Conservation (phyloP, 2,113 vertebrate species). For the cat (Felis catus) region DNA sequence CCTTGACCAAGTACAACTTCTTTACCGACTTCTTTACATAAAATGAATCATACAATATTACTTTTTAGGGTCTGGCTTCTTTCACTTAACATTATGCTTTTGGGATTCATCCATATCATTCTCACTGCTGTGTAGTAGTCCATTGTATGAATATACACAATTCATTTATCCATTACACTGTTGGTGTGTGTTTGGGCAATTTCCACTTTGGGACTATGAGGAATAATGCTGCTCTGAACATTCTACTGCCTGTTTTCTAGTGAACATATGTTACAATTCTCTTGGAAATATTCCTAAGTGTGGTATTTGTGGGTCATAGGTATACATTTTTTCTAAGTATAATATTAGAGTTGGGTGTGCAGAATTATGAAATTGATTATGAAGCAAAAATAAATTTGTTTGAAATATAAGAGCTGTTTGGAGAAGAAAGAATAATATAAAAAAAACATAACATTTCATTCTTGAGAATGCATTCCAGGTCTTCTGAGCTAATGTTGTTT, state of each 20-base stretch:
- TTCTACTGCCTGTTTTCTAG: not conserved
- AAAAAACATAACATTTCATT: conserved; percentile 51
- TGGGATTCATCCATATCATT: not conserved
- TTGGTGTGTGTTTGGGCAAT: not conserved
- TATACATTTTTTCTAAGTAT: not conserved
- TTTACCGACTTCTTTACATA: not conserved
- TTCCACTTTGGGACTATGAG: not conserved
- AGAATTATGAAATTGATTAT: conserved; percentile 53
- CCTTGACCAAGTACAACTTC: not conserved
- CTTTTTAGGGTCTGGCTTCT: not conserved
- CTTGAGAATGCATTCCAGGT: conserved; percentile 2
- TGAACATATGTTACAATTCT: not conserved
- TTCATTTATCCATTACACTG: not conserved
- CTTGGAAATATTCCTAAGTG: not conserved
- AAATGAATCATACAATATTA: not conserved
- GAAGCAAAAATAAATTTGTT: conserved; percentile 52
- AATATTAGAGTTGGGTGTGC: not conserved
- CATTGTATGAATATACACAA: not conserved
- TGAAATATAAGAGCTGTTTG: conserved; percentile 43
- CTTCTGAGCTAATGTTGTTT: not conserved
- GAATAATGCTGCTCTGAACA: not conserved
- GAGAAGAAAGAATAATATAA: conserved; percentile 34
- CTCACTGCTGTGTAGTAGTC: not conserved
- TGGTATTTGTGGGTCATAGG: not conserved
- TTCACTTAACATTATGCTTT: not conserved